Evolutionary conservation across 1,140 invertebrate species (phyloP), one percentile per base, ranked within the genome.

Genomic region (Steinernema feltiae): DNA sequence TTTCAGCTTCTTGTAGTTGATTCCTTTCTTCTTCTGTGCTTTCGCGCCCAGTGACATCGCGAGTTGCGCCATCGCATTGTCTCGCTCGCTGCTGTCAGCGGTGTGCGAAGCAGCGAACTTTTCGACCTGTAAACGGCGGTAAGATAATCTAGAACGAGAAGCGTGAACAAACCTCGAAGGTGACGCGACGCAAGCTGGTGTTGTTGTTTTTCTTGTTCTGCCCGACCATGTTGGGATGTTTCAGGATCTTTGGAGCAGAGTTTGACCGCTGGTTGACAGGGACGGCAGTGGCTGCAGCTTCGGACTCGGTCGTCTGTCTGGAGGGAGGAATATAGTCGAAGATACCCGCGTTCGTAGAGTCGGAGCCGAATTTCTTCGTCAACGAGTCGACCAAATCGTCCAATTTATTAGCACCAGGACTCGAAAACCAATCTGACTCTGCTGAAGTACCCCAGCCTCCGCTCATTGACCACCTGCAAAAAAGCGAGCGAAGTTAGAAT

Each of bases 391-490:
- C 53, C 15, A 63, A 27, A 27, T 63, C 53, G 53, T 63, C 53
- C 24, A 63, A 63, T 27, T 63, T 63, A 21, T 63, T 63, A 21
- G 7, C 53, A 7, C 53, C 53, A 21, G 53, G 53, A 63, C 53
- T 7, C 53, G 53, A 63, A 27, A 63, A 63, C 53, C 53, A 63
- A 63, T 63, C 53, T 63, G 53, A 63, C 24, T 63, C 53, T 15
- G 53, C 53, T 63, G 53, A n/a, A 27, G 53, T 63, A 27, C 53
- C 53, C 53, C 53, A 63, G 53, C 53, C 53, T 7, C 24, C 53
- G 53, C 53, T 63, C 53, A 63, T 63, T 63, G 53, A 21, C 53
- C 24, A 63, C 53, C 53, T 63, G 53, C 7, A 63, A 63, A n/a
- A n/a, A n/a, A n/a, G n/a, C n/a, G n/a, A n/a, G n/a, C n/a, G n/a